Evolutionary conservation across 2,797 vertebrate genomes (phyloP).

Genomic region (Lindbergichthys nudifrons): DNA sequence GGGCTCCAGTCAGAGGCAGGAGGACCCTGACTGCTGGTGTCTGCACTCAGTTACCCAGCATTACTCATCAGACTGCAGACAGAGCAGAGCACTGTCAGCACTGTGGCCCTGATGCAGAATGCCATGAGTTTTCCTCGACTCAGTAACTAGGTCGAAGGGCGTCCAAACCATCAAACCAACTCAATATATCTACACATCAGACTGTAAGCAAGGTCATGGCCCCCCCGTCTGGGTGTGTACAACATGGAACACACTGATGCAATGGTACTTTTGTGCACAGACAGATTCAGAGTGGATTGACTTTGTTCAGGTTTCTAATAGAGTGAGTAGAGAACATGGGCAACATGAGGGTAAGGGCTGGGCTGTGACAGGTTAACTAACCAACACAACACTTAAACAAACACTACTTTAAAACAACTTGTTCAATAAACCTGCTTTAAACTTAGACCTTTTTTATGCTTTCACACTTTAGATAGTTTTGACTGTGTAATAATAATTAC

Average conservation of each 20-base stretch:
- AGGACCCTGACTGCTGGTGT: constrained; percentile 39
- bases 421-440: not conserved
- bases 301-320: not conserved
- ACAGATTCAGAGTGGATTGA: not conserved
- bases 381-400: not conserved
- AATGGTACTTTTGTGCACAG: not conserved
- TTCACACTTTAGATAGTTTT: not conserved
- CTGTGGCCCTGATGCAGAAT: constrained; percentile 22
- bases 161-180: not conserved
- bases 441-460: not conserved
- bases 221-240: not conserved
- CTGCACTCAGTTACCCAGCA: constrained; percentile 43
- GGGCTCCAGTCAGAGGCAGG: constrained; percentile 26
- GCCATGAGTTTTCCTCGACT: constrained; percentile 18
- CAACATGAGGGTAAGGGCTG: not conserved
- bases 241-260: not conserved
- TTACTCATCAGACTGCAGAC: constrained; percentile 52
- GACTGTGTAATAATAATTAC: not conserved
- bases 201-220: not conserved
- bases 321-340: not conserved
- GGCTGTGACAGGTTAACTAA: not conserved
- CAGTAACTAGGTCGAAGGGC: not conserved
- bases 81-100: constrained; percentile 43
- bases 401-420: not conserved
- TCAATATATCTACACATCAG: not conserved